Base-by-base conservation (phyloP, 2,797 vertebrate genomes). In the Clarias pachynema region DNA sequence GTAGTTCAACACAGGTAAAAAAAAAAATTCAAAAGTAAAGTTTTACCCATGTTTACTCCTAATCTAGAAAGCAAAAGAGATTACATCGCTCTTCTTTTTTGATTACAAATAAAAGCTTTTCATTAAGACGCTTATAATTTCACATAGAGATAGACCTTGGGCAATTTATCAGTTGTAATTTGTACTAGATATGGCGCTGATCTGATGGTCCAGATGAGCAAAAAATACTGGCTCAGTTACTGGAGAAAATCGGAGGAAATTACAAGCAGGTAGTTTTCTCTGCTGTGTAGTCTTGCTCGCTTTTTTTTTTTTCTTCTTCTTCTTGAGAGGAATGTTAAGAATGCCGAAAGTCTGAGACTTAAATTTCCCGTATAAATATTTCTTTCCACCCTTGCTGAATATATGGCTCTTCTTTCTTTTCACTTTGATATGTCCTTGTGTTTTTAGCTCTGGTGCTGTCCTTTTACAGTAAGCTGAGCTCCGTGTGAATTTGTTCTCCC, bases 331-430 rank as follows among this genome's bases (percentile, higher is more conserved):
- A 74, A 84, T 82, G 60, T 77, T 69, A 80, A 87, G 31, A 79
- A n/a, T 73, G 72, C 79, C 75, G 83, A 57, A 82, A 68, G 65
- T 63, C 81, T 86, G 79, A 82, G 73, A 62, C 85, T 81, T 24
- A 85, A 81, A 72, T 85, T 82, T 70, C 63, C 69, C 63, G 22
- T 84, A 20, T 82, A 89, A 89, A 89, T 87, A 86, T 87, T 88
- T 89, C 83, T 77, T 68, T 68, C 65, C 18, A 56, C 75, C 66
- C 40, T 53, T 14, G 82, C 83, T 84, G 77, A 86, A 85, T 80
- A 40, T 49, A 24, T 60, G 10, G 15, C 20, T 59, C 8, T 77
- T 57, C 29, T 75, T 31, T 16, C 37, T 49, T 31, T 16, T 8
- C 8, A 3, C 31, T 7, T 14, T 5, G 81, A 29, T 26, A 24